Evolutionary conservation across 2,113 vertebrate species (phyloP).

Genomic region (Columba janthina): DNA sequence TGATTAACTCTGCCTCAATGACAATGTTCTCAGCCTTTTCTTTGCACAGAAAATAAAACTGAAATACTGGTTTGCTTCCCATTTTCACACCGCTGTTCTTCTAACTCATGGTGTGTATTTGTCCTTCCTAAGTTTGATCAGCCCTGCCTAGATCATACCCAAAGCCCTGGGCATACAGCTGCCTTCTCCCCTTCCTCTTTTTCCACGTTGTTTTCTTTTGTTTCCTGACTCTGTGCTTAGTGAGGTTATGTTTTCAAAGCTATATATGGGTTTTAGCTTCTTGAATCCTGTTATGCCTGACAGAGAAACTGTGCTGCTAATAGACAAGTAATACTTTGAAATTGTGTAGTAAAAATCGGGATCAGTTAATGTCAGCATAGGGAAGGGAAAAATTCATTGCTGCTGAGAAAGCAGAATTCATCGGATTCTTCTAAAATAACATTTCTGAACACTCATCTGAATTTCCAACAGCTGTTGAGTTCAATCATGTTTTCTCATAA

Average conservation of each 20-base stretch:
- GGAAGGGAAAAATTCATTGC: background rate
- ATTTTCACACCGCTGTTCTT: background rate
- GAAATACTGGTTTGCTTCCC: background rate
- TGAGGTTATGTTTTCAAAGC: background rate
- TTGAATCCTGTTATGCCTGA: background rate
- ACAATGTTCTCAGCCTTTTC: background rate
- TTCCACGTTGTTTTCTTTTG: background rate
- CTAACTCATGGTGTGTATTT: background rate
- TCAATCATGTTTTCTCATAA: background rate
- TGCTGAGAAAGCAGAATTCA: constrained; percentile 51
- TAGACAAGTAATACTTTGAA: background rate
- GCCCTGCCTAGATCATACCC: background rate
- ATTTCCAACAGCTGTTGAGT: constrained; percentile 39
- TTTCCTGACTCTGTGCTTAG: background rate
- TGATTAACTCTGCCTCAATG: background rate
- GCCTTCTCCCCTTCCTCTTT: constrained; percentile 30
- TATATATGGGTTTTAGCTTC: background rate
- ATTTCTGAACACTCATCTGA: constrained; percentile 30
- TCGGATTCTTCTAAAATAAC: constrained; percentile 23
- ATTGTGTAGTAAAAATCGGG: background rate
- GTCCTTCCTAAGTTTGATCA: background rate
- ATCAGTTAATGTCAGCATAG: background rate
- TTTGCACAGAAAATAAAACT: background rate
- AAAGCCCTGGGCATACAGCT: rapidly evolving
- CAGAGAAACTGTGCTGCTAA: background rate